A percentile compares a stretch with the other conserved stretches of the same genome.
Evolutionary conservation across 1,140 invertebrate genomes (phyloP).

Genomic region (Drosophila pectinifera): DNA sequence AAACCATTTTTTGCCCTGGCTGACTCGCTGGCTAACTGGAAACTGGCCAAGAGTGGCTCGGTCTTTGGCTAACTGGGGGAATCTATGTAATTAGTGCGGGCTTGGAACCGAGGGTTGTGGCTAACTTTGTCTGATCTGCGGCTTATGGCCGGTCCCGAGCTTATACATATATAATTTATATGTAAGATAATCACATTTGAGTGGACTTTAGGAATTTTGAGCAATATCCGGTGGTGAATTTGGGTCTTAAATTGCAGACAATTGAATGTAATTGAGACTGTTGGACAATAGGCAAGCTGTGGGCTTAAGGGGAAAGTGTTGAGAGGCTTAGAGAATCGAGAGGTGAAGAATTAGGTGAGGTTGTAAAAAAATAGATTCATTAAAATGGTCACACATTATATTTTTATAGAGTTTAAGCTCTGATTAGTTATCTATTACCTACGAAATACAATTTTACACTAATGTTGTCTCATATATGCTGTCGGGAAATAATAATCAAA

Average conservation of each 20-base stretch:
- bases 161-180: slow-evolving; percentile 18
- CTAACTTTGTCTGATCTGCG: slow-evolving; percentile 25
- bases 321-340: neutral
- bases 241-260: slow-evolving; percentile 27
- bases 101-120: slow-evolving; percentile 43
- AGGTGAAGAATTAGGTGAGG: neutral
- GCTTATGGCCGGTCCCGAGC: slow-evolving; percentile 24
- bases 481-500: neutral
- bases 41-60: slow-evolving; percentile 45
- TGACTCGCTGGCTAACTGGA: slow-evolving; percentile 35
- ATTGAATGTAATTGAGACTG: slow-evolving; percentile 51
- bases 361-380: neutral
- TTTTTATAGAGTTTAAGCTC: too few species aligned
- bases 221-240: slow-evolving; percentile 63
- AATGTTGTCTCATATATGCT: too few species aligned
- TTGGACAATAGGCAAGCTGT: slow-evolving; percentile 1
- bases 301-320: slow-evolving; percentile 11
- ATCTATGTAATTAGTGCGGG: slow-evolving; percentile 51
- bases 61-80: slow-evolving; percentile 17
- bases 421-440: neutral
- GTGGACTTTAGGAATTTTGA: slow-evolving; percentile 58
- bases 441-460: neutral
- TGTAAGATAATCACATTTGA: slow-evolving; percentile 28
- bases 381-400: neutral
- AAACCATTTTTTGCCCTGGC: slow-evolving; percentile 47